Percentiles rank a stretch among this genome's conserved stretches.
These are phyloP conservation scores for Aurelia aurita DNA, from an alignment of 30 jellyfish, hydroid and myxozoan species.

Conservation along the genomic window DNA sequence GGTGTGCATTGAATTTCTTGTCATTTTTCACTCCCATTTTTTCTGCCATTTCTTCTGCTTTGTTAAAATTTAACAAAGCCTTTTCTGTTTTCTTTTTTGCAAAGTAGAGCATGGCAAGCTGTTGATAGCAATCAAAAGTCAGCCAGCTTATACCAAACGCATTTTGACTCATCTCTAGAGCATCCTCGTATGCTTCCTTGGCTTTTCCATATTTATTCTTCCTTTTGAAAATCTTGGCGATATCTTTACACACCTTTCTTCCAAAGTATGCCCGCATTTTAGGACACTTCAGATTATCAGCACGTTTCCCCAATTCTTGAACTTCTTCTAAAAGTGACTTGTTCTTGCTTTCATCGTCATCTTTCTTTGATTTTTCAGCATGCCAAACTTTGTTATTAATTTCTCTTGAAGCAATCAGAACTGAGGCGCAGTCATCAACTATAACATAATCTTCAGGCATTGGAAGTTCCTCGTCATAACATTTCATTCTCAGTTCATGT, in stretches of 20 bases:
- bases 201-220: not conserved
- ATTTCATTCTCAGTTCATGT: constrained; percentile 12
- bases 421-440: too few relatives aligned
- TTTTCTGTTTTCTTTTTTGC: not conserved
- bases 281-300: too few relatives aligned
- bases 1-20: constrained; percentile 1
- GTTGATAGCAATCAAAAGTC: constrained; percentile 31
- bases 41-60: constrained; percentile 8
- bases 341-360: too few relatives aligned
- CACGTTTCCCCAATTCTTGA: too few relatives aligned
- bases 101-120: constrained; percentile 7
- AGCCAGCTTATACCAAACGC: constrained; percentile 10
- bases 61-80: constrained; percentile 2
- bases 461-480: not conserved
- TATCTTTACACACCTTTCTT: too few relatives aligned
- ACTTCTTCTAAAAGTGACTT: too few relatives aligned
- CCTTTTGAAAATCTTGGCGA: too few relatives aligned
- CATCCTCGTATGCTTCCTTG: not conserved
- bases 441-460: too few relatives aligned
- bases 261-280: too few relatives aligned
- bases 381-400: too few relatives aligned
- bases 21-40: not conserved
- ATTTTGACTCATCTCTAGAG: constrained; percentile 1
- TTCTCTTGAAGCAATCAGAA: too few relatives aligned
- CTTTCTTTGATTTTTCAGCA: too few relatives aligned